phyloP scores from a whole-genome alignment of 2,797 vertebrate species.

The Phalloptychus januarius region DNA sequence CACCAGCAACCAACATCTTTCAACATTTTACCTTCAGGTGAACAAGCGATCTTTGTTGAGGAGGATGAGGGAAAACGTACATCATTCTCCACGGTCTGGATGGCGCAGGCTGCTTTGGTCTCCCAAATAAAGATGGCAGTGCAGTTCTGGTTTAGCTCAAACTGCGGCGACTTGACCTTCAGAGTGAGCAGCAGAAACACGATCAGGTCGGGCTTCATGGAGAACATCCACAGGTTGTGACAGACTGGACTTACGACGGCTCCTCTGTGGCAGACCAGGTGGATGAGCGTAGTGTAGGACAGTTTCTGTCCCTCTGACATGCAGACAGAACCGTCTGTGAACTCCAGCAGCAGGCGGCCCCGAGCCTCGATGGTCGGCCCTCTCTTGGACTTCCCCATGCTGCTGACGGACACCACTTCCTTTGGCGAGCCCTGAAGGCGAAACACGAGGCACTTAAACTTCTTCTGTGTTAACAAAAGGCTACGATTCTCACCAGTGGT shows the following conservation, averaged over 20 bases:
- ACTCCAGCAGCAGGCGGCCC: constrained; percentile 88
- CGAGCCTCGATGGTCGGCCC: constrained; percentile 82
- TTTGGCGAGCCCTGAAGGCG: constrained; percentile 70
- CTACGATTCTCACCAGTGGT: neutral
- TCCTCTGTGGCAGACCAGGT: constrained; percentile 86
- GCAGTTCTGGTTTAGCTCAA: constrained; percentile 87
- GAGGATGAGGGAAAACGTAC: constrained; percentile 65
- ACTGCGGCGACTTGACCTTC: constrained; percentile 84
- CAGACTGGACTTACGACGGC: constrained; percentile 77
- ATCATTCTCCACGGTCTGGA: constrained; percentile 80
- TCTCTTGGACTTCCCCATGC: constrained; percentile 87
- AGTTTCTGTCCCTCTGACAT: constrained; percentile 73
- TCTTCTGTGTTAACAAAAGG: neutral
- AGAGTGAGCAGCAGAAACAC: constrained; percentile 30
- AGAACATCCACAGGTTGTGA: neutral
- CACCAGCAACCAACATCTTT: neutral
- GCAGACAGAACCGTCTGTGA: constrained; percentile 86
- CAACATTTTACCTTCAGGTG: neutral
- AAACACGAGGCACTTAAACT: neutral
- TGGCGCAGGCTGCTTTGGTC: constrained; percentile 90
- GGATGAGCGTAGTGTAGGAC: constrained; percentile 86
- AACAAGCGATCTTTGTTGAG: neutral
- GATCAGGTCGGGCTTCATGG: neutral
- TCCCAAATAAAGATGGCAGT: constrained; percentile 90
- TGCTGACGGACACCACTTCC: constrained; percentile 87